Evolutionary conservation across 2,797 vertebrate species (phyloP).

Genomic region (Peromyscus melanophrys): DNA sequence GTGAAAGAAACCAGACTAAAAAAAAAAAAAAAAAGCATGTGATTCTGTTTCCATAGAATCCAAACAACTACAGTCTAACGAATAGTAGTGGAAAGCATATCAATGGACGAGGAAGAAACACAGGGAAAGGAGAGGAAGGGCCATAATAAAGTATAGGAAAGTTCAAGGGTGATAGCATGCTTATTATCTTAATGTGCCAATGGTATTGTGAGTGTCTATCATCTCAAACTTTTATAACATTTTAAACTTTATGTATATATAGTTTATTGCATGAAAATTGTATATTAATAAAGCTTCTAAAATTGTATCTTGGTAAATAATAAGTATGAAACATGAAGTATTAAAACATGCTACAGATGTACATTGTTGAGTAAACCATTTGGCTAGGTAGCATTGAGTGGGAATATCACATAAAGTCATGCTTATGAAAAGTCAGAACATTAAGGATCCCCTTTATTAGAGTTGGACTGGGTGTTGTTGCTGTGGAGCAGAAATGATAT

Average conservation of each 20-base stretch:
- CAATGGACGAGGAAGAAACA: not conserved
- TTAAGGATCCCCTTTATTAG: conserved; percentile 6
- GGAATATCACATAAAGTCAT: not conserved
- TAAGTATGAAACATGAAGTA: conserved; percentile 44
- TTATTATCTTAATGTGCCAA: conserved; percentile 8
- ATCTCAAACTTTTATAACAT: conserved; percentile 1
- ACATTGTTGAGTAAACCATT: conserved; percentile 39
- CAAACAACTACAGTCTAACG: not conserved
- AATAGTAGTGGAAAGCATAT: not conserved
- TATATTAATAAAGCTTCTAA: conserved; percentile 53
- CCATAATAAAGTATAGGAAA: not conserved
- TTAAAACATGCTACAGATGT: not conserved
- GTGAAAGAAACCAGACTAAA: not conserved
- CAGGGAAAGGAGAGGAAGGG: not conserved
- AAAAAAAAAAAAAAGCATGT: not conserved
- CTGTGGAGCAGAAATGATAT: not conserved
- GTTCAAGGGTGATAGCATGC: not conserved
- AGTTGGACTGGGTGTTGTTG: not conserved
- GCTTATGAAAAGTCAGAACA: conserved; percentile 49
- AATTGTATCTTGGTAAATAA: conserved; percentile 8
- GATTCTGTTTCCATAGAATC: conserved; percentile 21
- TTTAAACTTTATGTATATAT: not conserved
- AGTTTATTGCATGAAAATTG: not conserved
- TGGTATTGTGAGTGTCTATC: not conserved
- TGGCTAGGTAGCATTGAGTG: not conserved